Evolutionary conservation across 2,888 invertebrate species (phyloP).

Genomic region (Lepidocyrtoides sp.): DNA sequence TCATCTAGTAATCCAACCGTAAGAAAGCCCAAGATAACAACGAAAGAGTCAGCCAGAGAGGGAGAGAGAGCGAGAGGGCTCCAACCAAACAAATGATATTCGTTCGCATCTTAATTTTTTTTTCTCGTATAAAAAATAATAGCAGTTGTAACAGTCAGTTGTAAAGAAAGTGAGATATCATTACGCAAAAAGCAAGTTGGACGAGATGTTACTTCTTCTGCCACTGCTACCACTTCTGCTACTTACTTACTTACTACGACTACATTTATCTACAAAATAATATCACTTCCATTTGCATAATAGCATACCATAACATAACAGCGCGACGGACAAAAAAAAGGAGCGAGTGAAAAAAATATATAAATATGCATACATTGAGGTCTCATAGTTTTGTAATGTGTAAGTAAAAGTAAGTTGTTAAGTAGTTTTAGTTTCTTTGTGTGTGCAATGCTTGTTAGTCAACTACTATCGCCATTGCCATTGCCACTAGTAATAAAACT

Average conservation of each 20-base stretch:
- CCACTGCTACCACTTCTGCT: not conserved
- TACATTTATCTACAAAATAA: slow-evolving; percentile 63
- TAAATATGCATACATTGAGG: too few species aligned
- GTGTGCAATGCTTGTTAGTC: not conserved
- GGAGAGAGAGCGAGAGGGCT: not conserved
- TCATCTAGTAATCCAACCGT: slow-evolving; percentile 61
- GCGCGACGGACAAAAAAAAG: not conserved
- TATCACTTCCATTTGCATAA: slow-evolving; percentile 75
- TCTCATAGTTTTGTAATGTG: not conserved
- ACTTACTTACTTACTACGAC: too few species aligned
- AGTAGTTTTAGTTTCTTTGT: slow-evolving; percentile 4
- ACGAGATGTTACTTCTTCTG: not conserved
- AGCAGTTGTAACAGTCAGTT: not conserved
- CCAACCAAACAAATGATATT: slow-evolving; percentile 25
- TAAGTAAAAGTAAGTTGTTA: not conserved
- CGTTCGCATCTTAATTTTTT: slow-evolving; percentile 10
- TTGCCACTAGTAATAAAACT: too few species aligned
- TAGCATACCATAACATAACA: slow-evolving; percentile 22
- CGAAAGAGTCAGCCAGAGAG: not conserved
- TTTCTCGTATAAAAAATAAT: slow-evolving; percentile 45
- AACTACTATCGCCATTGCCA: not conserved
- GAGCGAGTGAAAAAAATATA: slow-evolving; percentile 24
- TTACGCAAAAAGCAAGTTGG: slow-evolving; percentile 58
- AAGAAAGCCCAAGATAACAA: slow-evolving; percentile 48
- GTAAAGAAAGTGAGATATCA: slow-evolving; percentile 50